Base-by-base conservation (phyloP, 1,140 invertebrate genomes). In the Mactra quadrangularis region DNA sequence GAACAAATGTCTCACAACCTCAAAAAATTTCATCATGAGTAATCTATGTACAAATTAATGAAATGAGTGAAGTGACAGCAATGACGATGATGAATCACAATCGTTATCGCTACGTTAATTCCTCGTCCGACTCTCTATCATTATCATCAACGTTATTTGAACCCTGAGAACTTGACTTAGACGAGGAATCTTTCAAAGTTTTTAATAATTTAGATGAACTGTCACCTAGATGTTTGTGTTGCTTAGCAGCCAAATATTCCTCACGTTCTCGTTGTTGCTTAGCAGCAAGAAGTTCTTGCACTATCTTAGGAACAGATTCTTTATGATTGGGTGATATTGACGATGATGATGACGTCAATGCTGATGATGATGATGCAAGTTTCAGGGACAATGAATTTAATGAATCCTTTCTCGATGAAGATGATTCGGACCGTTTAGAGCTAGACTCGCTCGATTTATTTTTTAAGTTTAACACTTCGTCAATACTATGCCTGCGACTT, bases 291-390 rank as follows among this genome's bases (percentile, higher is more conserved):
- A 81, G 55, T 57, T 81, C 77, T 45, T 81, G 77, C 19, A 81
- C 77, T 35, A 81, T 81, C 60, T 71, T 81, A 52, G 77, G 77
- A 19, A 81, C 77, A 29, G 77, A 64, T 29, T 81, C 77, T 60
- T 81, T 81, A 53, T 38, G 17, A 59, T 57, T 50, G 22, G 55
- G 53, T 22, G 55, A 60, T n/a, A 66, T 45, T 31, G 52, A 31
- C 17, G 29, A 38, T 52, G 74, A 45, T 50, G 74, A 76, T 41
- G 59, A 33, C 13, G 50, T 33, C 9, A 29, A 38, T 55, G 19
- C 6, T 17, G 31, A 35, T 9, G 52, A 60, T 17, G 31, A 52
- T 27, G 66, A 70, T 33, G 59, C 60, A 22, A 71, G 19, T n/a
- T 38, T 33, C 25, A 71, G 50, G 41, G 66, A 68, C 41, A 45